These are phyloP conservation scores for Drosophila emarginata DNA, from an alignment of 2,888 invertebrate genomes.

Conservation along the genomic window DNA sequence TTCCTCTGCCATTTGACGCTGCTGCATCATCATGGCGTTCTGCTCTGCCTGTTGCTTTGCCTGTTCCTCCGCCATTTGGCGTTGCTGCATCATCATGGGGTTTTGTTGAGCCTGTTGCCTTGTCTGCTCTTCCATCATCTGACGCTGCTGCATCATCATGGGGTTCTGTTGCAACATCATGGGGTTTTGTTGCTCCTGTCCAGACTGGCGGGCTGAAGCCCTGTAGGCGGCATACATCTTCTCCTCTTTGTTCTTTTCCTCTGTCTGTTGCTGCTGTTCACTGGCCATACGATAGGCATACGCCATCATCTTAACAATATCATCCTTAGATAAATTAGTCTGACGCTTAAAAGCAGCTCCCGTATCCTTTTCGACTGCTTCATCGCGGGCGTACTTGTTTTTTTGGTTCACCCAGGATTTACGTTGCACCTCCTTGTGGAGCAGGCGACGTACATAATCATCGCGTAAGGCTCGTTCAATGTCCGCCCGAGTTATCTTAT, in stretches of 20 bases:
- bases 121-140: conserved; percentile 22
- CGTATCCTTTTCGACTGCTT: not conserved
- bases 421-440: conserved; percentile 66
- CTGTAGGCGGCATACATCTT: conserved; percentile 50
- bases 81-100: conserved; percentile 14
- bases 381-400: not conserved
- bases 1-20: too few relatives aligned
- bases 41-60: not conserved
- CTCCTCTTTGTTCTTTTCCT: conserved; percentile 31
- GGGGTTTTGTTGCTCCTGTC: not conserved
- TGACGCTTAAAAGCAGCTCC: conserved; percentile 61
- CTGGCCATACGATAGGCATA: conserved; percentile 76
- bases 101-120: conserved; percentile 22
- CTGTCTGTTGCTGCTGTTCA: conserved; percentile 40
- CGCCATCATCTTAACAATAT: conserved; percentile 71
- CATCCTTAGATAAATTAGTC: conserved; percentile 63
- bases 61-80: conserved; percentile 29
- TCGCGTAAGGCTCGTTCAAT: conserved; percentile 78
- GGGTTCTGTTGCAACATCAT: conserved; percentile 19
- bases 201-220: not conserved
- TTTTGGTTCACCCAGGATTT: conserved; percentile 25
- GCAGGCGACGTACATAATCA: conserved; percentile 72
- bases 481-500: conserved; percentile 77
- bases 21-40: not conserved
- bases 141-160: conserved; percentile 10